A percentile compares a stretch with the other conserved stretches of the same genome.
These are phyloP conservation scores for Lampris megalopsis DNA, from an alignment of 2,113 vertebrate species.

Conservation along the genomic window DNA sequence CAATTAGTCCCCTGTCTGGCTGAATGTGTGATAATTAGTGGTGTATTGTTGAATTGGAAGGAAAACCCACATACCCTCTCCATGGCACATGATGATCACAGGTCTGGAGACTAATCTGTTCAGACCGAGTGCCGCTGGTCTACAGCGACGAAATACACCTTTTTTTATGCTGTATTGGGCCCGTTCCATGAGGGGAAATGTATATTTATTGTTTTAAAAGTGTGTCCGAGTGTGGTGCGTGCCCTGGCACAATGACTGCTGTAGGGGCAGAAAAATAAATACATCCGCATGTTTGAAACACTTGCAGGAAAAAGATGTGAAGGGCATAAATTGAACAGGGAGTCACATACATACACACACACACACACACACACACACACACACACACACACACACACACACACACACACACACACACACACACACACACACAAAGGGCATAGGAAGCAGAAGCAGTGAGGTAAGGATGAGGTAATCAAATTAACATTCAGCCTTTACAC, in stretches of 20 bases:
- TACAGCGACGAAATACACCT: slow-evolving; percentile 16
- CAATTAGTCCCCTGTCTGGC: too few relatives aligned
- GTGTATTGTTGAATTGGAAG: too few relatives aligned
- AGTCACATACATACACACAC: slow-evolving; percentile 13
- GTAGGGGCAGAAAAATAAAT: slow-evolving; percentile 70
- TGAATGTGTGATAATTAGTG: too few relatives aligned
- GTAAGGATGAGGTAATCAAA: slow-evolving; percentile 36
- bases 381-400: slow-evolving; percentile 25
- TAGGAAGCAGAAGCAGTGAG: not conserved
- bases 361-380: slow-evolving; percentile 5
- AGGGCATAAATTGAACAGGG: slow-evolving; percentile 21
- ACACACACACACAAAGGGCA: slow-evolving; percentile 3
- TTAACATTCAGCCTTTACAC: slow-evolving; percentile 28
- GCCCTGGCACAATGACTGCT: slow-evolving; percentile 59
- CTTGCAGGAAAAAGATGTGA: slow-evolving; percentile 61
- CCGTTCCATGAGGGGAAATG: slow-evolving; percentile 18
- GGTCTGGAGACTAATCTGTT: slow-evolving; percentile 32
- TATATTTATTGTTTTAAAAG: slow-evolving; percentile 69
- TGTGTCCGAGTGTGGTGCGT: slow-evolving; percentile 35
- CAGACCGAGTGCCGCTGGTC: slow-evolving; percentile 2
- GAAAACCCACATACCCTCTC: too few relatives aligned
- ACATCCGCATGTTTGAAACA: slow-evolving; percentile 63
- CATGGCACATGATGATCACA: too few relatives aligned
- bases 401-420: slow-evolving; percentile 22
- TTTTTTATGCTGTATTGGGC: slow-evolving; percentile 27